phyloP scores from a whole-genome alignment of 2,888 invertebrate genomes.

The Zygaena filipendulae region DNA sequence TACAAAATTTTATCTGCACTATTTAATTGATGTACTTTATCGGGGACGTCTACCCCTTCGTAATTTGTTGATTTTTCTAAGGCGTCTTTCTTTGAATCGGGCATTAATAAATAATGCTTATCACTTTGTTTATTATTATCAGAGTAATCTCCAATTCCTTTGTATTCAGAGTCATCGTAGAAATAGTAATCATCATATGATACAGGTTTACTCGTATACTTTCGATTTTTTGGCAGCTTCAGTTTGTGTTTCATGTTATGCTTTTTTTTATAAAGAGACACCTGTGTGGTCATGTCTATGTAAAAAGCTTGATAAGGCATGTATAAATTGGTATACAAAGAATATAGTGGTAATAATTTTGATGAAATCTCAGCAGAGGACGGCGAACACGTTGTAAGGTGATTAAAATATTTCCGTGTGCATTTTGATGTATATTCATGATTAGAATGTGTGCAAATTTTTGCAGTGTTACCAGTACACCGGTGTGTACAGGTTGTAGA shows the following conservation, averaged over 20 bases:
- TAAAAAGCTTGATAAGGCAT: conserved; percentile 28
- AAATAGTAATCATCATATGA: no score
- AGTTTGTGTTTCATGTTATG: conserved; percentile 19
- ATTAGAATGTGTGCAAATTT: conserved; percentile 18
- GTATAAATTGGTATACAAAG: conserved; percentile 23
- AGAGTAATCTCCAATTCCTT: no score
- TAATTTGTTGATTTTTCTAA: conserved; percentile 5
- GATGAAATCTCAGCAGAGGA: background rate
- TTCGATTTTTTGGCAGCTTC: no score
- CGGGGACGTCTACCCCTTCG: conserved; percentile 15
- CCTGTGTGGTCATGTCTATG: conserved; percentile 18
- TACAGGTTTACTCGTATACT: no score
- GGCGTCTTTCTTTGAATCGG: conserved; percentile 10
- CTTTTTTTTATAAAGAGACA: conserved; percentile 1
- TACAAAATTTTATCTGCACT: conserved; percentile 1
- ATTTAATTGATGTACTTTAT: conserved; percentile 1
- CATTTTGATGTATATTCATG: conserved; percentile 21
- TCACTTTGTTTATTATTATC: no score
- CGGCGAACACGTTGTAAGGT: conserved; percentile 3
- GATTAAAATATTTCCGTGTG: no score
- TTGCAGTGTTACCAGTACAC: conserved; percentile 15
- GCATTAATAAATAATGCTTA: no score
- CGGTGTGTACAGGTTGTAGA: conserved; percentile 20
- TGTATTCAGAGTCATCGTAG: no score
- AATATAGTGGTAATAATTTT: conserved; percentile 10